These are phyloP conservation scores for Cynaeus angustus DNA, from an alignment of 2,888 invertebrate species.

Conservation along the genomic window DNA sequence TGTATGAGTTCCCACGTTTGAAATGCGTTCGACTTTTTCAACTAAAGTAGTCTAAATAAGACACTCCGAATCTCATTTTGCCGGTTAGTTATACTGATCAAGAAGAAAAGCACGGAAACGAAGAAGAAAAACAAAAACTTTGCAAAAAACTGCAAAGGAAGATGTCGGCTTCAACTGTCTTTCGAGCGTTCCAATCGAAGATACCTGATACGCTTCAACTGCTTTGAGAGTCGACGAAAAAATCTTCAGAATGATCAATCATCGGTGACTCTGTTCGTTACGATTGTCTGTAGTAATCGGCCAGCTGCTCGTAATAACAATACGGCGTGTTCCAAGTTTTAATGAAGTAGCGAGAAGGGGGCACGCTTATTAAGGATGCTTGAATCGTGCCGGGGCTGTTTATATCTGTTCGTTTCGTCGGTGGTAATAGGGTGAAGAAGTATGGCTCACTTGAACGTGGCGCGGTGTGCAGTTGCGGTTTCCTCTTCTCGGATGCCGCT, in stretches of 20 bases:
- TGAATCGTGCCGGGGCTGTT: slow-evolving; percentile 29
- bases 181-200: not conserved
- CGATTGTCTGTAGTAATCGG: slow-evolving; percentile 42
- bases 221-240: slow-evolving; percentile 3
- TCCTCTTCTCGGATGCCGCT: slow-evolving; percentile 37
- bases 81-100: slow-evolving; percentile 32
- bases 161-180: slow-evolving; percentile 11
- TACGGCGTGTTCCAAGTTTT: slow-evolving; percentile 46
- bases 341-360: slow-evolving; percentile 44
- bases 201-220: slow-evolving; percentile 1
- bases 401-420: slow-evolving; percentile 40
- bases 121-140: slow-evolving; percentile 9
- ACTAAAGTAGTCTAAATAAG: slow-evolving; percentile 28
- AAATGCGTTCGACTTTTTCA: slow-evolving; percentile 33
- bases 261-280: slow-evolving; percentile 37
- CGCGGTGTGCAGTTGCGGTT: slow-evolving; percentile 36
- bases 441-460: slow-evolving; percentile 42
- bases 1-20: slow-evolving; percentile 25
- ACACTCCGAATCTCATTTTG: slow-evolving; percentile 34
- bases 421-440: slow-evolving; percentile 45
- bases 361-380: slow-evolving; percentile 46
- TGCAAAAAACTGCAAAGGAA: slow-evolving; percentile 10
- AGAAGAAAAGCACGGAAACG: slow-evolving; percentile 7
- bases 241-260: slow-evolving; percentile 39
- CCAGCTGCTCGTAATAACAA: slow-evolving; percentile 40